Evolutionary conservation across 2,888 invertebrate genomes (phyloP).

Genomic region (Hecatera dysodea): DNA sequence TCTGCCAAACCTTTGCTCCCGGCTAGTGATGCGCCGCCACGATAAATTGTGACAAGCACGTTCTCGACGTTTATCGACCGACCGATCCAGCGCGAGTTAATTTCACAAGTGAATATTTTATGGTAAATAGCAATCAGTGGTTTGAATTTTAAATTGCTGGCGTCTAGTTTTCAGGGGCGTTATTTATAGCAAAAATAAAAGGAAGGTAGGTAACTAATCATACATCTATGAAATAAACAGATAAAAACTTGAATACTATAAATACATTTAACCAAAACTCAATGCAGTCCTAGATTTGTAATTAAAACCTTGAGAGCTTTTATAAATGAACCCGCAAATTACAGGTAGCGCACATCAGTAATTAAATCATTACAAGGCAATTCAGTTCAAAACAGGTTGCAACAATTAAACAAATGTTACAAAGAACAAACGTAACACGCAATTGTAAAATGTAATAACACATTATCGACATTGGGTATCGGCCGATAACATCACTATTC

Average conservation of each 20-base stretch:
- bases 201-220: no score
- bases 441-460: slow-evolving; percentile 76
- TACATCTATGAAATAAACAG: slow-evolving; percentile 7
- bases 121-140: slow-evolving; percentile 59
- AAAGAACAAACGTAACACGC: slow-evolving; percentile 71
- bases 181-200: slow-evolving; percentile 46
- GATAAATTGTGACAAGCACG: slow-evolving; percentile 86
- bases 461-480: slow-evolving; percentile 83
- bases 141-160: slow-evolving; percentile 53
- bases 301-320: slow-evolving; percentile 24
- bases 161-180: slow-evolving; percentile 39
- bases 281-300: slow-evolving; percentile 13
- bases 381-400: slow-evolving; percentile 47
- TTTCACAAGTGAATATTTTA: slow-evolving; percentile 65
- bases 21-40: slow-evolving; percentile 87
- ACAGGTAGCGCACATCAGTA: slow-evolving; percentile 34
- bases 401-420: slow-evolving; percentile 56
- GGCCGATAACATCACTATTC: slow-evolving; percentile 84
- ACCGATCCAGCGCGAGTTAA: slow-evolving; percentile 62
- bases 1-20: slow-evolving; percentile 89
- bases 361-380: slow-evolving; percentile 55
- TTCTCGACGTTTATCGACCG: slow-evolving; percentile 74
- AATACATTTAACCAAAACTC: neutral
- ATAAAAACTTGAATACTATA: neutral
- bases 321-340: slow-evolving; percentile 32